phyloP scores from a whole-genome alignment of 2,888 invertebrate genomes.

The Tipula vernalis region DNA sequence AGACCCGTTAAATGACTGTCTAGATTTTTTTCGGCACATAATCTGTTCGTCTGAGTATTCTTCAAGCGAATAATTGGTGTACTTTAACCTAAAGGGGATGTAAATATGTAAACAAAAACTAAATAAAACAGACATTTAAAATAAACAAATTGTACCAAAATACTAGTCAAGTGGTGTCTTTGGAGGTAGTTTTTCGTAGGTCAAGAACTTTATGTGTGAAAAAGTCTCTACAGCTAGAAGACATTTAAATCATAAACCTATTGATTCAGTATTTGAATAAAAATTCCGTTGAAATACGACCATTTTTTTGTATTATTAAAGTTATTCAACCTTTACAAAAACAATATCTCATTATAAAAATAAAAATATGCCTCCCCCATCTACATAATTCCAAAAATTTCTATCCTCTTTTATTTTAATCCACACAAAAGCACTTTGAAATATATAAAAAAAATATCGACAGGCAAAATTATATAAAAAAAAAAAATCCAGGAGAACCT shows the following conservation, averaged over 20 bases:
- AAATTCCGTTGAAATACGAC: not conserved
- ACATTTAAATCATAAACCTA: not conserved
- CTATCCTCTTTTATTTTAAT: not conserved
- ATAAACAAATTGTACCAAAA: too few species aligned
- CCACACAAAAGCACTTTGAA: not conserved
- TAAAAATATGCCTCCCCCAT: not conserved
- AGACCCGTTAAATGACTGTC: too few species aligned
- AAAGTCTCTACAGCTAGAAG: too few species aligned
- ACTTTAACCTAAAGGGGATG: too few species aligned
- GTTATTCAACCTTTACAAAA: not conserved
- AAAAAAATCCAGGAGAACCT: not conserved
- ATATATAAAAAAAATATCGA: not conserved
- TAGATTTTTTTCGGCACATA: too few species aligned
- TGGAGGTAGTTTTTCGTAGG: too few species aligned
- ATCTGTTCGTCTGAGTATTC: too few species aligned
- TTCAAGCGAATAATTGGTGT: too few species aligned
- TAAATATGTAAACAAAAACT: too few species aligned
- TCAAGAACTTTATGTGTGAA: too few species aligned
- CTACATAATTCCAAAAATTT: not conserved
- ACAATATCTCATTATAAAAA: not conserved
- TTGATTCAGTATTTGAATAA: not conserved
- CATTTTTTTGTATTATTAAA: not conserved
- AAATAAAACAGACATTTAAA: too few species aligned
- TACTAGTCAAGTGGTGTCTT: too few species aligned
- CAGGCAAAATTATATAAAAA: not conserved